Evolutionary conservation across 1,140 invertebrate genomes (phyloP).

Genomic region (Radopholus similis): DNA sequence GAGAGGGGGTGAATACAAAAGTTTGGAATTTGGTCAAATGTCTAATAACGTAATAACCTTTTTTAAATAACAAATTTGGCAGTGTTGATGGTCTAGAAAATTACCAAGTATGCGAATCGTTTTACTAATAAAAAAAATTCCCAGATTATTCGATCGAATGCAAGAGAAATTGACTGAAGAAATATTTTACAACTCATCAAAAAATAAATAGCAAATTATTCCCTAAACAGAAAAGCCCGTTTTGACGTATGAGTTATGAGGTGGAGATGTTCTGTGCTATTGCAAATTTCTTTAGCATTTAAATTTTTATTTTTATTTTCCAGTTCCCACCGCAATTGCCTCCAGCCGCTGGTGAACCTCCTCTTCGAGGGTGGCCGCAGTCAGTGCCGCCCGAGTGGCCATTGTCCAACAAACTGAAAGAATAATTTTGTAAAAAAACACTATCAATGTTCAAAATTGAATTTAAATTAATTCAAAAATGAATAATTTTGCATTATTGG

Average conservation of each 20-base stretch:
- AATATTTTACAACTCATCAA: neutral
- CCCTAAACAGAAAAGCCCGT: too few relatives aligned
- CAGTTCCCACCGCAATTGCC: neutral
- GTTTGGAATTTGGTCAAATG: too few relatives aligned
- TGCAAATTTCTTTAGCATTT: neutral
- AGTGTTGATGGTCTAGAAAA: too few relatives aligned
- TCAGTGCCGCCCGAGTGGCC: slow-evolving; percentile 49
- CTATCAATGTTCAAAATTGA: neutral
- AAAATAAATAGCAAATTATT: neutral
- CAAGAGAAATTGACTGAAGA: neutral
- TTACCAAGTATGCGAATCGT: too few relatives aligned
- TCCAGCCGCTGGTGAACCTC: slow-evolving; percentile 35
- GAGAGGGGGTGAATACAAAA: too few relatives aligned
- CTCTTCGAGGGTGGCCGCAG: slow-evolving; percentile 46
- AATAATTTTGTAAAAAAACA: slow-evolving; percentile 1
- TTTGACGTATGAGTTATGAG: too few relatives aligned
- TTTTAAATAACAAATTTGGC: too few relatives aligned
- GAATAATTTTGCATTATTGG: too few relatives aligned
- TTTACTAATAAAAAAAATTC: too few relatives aligned
- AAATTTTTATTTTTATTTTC: too few relatives aligned
- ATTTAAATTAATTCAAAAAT: neutral
- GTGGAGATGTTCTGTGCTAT: too few relatives aligned
- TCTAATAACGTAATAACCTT: too few relatives aligned
- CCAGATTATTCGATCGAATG: neutral
- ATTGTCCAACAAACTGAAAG: slow-evolving; percentile 58